A percentile compares a stretch with the other conserved stretches of the same genome.
Conservation (phyloP, 2,113 vertebrate species). For the Hymenochirus boettgeri region DNA sequence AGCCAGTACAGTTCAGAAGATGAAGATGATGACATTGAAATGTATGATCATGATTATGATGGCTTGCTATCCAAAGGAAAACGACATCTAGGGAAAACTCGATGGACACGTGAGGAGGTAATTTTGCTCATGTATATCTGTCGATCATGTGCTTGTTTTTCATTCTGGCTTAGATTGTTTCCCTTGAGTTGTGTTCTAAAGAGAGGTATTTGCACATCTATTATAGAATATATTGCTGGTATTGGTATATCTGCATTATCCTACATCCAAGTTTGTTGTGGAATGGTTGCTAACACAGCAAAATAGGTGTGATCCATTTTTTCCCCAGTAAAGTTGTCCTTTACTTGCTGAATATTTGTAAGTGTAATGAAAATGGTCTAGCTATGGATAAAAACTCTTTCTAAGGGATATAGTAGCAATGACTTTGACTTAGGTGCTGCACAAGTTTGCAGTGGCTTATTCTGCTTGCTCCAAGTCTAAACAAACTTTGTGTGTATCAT, state of each 20-base stretch:
- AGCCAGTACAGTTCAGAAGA: constrained; percentile 98
- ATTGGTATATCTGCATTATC: constrained; percentile 11
- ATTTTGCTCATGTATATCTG: constrained; percentile 11
- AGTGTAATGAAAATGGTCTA: not conserved
- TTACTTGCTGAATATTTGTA: constrained; percentile 10
- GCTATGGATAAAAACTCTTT: not conserved
- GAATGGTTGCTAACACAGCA: constrained; percentile 20
- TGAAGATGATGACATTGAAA: constrained; percentile 91
- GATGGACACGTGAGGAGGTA: constrained; percentile 98
- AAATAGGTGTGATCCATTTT: constrained; percentile 12
- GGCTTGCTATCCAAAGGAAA: constrained; percentile 88
- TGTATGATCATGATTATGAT: constrained; percentile 96
- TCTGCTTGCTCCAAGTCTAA: not conserved
- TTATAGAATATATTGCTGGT: not conserved
- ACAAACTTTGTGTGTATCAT: not conserved
- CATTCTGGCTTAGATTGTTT: constrained; percentile 4
- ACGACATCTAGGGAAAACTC: constrained; percentile 92
- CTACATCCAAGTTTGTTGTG: constrained; percentile 25
- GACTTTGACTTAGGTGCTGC: not conserved
- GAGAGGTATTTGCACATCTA: not conserved
- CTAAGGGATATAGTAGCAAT: not conserved
- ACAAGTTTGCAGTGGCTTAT: not conserved
- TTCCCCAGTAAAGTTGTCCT: constrained; percentile 11
- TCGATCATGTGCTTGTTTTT: not conserved
- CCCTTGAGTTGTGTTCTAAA: not conserved